These are phyloP conservation scores for Patiria pectinifera DNA, from an alignment of 53 echinoderm and acorn worm genomes.

Conservation along the genomic window DNA sequence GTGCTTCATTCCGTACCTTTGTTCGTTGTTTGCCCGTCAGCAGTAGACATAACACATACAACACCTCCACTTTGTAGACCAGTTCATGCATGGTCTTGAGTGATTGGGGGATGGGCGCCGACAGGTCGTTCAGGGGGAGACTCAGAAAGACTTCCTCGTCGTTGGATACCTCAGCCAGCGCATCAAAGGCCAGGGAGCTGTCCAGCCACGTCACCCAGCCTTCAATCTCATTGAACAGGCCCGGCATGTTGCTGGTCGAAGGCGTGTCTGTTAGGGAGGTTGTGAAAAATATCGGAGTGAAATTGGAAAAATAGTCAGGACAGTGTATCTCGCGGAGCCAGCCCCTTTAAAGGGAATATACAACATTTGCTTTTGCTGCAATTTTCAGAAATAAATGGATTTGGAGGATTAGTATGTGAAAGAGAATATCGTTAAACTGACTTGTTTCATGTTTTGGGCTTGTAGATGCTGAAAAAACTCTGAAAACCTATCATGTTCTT, in stretches of 20 bases:
- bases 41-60: conserved; percentile 95
- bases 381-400: too few relatives aligned
- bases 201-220: conserved; percentile 99
- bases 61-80: conserved; percentile 97
- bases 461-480: too few relatives aligned
- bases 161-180: conserved; percentile 91
- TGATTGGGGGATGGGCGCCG: conserved; percentile 84
- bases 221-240: conserved; percentile 89
- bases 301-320: too few relatives aligned
- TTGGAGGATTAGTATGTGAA: too few relatives aligned
- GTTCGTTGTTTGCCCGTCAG: conserved; percentile 96
- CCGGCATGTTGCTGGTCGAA: conserved; percentile 52
- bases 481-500: too few relatives aligned
- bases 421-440: too few relatives aligned
- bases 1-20: conserved; percentile 70
- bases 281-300: neutral
- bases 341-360: too few relatives aligned
- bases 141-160: conserved; percentile 92
- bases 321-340: too few relatives aligned
- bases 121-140: conserved; percentile 80
- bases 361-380: too few relatives aligned
- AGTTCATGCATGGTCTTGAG: conserved; percentile 97
- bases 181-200: conserved; percentile 96
- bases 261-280: conserved; percentile 51
- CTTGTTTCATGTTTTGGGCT: too few relatives aligned